A percentile compares a stretch with the other conserved stretches of the same genome.
Conservation (phyloP, 1,140 invertebrate genomes). For the Mylabris phalerata region DNA sequence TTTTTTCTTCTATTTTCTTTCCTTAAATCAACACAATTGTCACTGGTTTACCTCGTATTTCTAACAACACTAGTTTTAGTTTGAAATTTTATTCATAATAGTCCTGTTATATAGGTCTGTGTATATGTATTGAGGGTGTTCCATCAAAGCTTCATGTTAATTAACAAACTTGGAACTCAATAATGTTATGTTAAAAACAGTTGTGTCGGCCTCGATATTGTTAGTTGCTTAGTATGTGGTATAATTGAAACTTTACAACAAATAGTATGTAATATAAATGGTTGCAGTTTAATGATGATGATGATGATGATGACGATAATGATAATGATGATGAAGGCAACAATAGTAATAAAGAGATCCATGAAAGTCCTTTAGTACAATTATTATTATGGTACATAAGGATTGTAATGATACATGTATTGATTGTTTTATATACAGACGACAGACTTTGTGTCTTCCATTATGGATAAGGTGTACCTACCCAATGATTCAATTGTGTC, state of each 20-base stretch:
- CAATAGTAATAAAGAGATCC: too few species aligned
- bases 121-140: too few species aligned
- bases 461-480: constrained; percentile 18
- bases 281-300: constrained; percentile 8
- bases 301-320: too few species aligned
- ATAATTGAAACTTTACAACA: constrained; percentile 16
- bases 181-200: constrained; percentile 14
- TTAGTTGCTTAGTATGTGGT: not conserved
- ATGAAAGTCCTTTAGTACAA: not conserved
- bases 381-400: constrained; percentile 2
- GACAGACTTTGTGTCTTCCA: constrained; percentile 9
- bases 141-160: constrained; percentile 17
- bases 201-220: constrained; percentile 4
- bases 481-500: constrained; percentile 17
- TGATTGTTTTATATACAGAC: not conserved
- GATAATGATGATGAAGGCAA: too few species aligned
- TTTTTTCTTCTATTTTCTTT: too few species aligned
- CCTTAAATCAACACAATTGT: too few species aligned
- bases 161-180: constrained; percentile 19
- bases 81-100: too few species aligned
- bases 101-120: too few species aligned
- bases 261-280: constrained; percentile 11
- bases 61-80: too few species aligned
- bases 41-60: too few species aligned
- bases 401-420: constrained; percentile 1